phyloP scores from a whole-genome alignment of 2,113 vertebrate genomes.

The Ibidorhyncha struthersii region DNA sequence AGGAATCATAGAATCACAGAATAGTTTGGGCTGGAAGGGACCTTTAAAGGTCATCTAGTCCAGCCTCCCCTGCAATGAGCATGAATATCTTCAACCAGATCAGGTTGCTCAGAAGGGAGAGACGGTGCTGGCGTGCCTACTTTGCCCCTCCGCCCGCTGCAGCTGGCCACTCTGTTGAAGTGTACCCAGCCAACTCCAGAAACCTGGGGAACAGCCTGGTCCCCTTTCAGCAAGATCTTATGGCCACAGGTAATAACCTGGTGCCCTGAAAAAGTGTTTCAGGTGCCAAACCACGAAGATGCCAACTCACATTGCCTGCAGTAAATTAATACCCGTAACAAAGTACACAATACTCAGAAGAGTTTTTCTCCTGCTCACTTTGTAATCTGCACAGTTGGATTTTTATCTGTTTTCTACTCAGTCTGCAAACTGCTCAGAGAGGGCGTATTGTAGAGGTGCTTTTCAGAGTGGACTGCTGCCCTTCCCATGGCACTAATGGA shows the following conservation, averaged over 20 bases:
- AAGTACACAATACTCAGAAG: background rate
- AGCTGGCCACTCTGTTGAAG: background rate
- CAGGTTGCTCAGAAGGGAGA: background rate
- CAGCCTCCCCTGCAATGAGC: background rate
- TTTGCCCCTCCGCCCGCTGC: fast-evolving
- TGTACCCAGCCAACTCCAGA: background rate
- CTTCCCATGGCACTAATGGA: fast-evolving
- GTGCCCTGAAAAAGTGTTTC: background rate
- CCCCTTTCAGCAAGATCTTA: background rate
- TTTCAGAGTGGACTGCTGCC: background rate
- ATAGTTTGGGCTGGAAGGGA: background rate
- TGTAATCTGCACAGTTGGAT: background rate
- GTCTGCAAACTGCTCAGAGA: background rate
- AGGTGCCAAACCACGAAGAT: background rate
- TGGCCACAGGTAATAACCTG: background rate
- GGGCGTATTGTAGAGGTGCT: background rate
- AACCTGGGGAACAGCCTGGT: background rate
- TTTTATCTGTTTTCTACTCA: background rate
- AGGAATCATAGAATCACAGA: background rate
- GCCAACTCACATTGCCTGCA: background rate
- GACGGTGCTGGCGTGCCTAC: fast-evolving
- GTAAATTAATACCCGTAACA: background rate
- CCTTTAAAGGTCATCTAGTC: background rate
- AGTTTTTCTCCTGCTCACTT: background rate
- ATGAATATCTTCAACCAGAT: background rate